Conservation (phyloP, 2,888 invertebrate species). For the Acleris laterana region DNA sequence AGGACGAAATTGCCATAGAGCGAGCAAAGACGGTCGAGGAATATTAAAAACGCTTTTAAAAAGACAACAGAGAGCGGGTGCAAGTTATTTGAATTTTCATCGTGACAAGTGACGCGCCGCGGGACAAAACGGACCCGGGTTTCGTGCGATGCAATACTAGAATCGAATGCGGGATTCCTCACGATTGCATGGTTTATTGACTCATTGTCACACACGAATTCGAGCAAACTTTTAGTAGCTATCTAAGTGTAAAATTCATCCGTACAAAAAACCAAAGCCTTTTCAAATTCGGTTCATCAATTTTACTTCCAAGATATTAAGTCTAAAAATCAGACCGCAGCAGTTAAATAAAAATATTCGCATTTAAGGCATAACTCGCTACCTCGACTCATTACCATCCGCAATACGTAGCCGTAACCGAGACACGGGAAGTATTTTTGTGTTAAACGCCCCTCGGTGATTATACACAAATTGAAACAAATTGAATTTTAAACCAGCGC, state of each 20-base stretch:
- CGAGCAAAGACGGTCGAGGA: conserved; percentile 72
- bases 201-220: too few species aligned
- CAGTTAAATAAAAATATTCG: background rate
- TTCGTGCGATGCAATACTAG: background rate
- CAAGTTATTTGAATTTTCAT: conserved; percentile 75
- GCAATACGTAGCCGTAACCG: conserved; percentile 57
- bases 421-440: conserved; percentile 68
- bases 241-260: too few species aligned
- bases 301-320: background rate
- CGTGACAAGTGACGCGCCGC: conserved; percentile 62
- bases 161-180: background rate
- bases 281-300: background rate
- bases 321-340: background rate
- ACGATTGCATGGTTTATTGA: background rate
- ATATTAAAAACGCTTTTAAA: conserved; percentile 82
- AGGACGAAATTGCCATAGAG: conserved; percentile 75
- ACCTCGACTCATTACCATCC: conserved; percentile 56
- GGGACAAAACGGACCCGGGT: conserved; percentile 26
- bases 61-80: conserved; percentile 66
- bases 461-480: conserved; percentile 83
- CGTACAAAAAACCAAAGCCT: too few species aligned
- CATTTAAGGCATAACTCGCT: conserved; percentile 20
- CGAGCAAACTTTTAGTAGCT: too few species aligned
- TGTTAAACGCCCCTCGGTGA: conserved; percentile 70
- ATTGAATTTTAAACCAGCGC: conserved; percentile 81